Percentiles rank a stretch among this genome's conserved stretches.
Conservation (phyloP, 2,888 invertebrate genomes). For the Tipula lateralis region DNA sequence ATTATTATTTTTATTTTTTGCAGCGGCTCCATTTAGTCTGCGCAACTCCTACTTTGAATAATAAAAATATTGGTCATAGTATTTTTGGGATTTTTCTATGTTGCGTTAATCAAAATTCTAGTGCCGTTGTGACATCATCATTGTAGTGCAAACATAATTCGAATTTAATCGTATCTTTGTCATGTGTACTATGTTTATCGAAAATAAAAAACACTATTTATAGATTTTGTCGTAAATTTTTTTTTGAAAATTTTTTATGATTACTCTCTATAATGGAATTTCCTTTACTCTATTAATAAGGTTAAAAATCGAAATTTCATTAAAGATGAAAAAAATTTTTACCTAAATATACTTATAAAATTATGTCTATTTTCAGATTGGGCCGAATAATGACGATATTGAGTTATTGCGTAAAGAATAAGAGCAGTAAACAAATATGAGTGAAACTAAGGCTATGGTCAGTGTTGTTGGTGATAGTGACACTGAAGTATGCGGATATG, state of each 20-base stretch:
- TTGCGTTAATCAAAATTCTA: neutral
- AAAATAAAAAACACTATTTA: neutral
- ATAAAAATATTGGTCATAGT: neutral
- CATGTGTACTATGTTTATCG: neutral
- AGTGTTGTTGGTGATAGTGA: constrained; percentile 36
- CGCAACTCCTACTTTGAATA: neutral
- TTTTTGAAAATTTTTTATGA: neutral
- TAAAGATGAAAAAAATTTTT: neutral
- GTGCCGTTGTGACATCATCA: neutral
- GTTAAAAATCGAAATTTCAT: constrained; percentile 20
- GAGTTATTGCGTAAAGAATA: neutral
- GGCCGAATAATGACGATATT: constrained; percentile 11
- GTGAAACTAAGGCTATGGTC: constrained; percentile 32
- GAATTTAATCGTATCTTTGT: neutral
- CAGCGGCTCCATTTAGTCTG: neutral
- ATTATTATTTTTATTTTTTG: neutral
- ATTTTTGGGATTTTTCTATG: neutral
- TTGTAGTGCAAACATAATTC: neutral
- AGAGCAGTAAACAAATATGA: constrained; percentile 25
- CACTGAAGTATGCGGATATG: constrained; percentile 34
- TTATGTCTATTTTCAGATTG: neutral
- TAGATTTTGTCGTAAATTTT: neutral
- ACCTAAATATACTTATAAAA: neutral
- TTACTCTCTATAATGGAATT: neutral
- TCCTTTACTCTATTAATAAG: constrained; percentile 19